A percentile compares a stretch with the other conserved stretches of the same genome.
Conservation (phyloP, 2,888 invertebrate genomes). For the Crocallis elinguaria region DNA sequence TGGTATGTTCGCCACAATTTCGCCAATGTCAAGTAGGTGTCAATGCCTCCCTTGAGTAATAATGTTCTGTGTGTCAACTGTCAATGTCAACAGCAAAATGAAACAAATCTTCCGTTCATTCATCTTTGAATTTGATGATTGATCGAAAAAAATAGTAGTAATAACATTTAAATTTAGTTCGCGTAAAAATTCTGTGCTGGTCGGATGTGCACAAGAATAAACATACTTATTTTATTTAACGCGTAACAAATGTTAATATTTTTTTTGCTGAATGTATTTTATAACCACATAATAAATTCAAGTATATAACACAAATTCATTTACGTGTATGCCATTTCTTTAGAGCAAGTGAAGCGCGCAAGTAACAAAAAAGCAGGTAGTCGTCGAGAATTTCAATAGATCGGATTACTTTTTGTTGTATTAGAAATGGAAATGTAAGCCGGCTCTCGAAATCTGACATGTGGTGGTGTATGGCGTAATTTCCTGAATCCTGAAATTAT, state of each 20-base stretch:
- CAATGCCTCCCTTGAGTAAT: too few relatives aligned
- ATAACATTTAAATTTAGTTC: too few relatives aligned
- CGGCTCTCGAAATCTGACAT: constrained; percentile 15
- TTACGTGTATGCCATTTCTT: background rate
- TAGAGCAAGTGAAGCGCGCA: background rate
- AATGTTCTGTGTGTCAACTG: too few relatives aligned
- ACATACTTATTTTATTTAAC: background rate
- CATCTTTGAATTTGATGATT: too few relatives aligned
- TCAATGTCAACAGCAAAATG: too few relatives aligned
- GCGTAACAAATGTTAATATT: background rate
- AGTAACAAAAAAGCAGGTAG: constrained; percentile 27
- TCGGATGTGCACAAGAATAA: background rate
- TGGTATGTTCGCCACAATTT: too few relatives aligned
- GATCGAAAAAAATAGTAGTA: too few relatives aligned
- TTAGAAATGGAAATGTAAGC: constrained; percentile 7
- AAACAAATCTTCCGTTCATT: too few relatives aligned
- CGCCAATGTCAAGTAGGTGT: too few relatives aligned
- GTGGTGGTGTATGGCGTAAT: constrained; percentile 20
- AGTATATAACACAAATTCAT: background rate
- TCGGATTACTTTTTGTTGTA: constrained; percentile 21
- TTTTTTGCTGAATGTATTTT: too few relatives aligned
- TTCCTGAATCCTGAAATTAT: constrained; percentile 3
- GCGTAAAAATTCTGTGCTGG: background rate
- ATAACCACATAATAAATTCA: too few relatives aligned
- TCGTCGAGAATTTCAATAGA: constrained; percentile 8